These are phyloP conservation scores for Rhadina sibilatrix DNA, from an alignment of 2,113 vertebrate species.

Conservation along the genomic window DNA sequence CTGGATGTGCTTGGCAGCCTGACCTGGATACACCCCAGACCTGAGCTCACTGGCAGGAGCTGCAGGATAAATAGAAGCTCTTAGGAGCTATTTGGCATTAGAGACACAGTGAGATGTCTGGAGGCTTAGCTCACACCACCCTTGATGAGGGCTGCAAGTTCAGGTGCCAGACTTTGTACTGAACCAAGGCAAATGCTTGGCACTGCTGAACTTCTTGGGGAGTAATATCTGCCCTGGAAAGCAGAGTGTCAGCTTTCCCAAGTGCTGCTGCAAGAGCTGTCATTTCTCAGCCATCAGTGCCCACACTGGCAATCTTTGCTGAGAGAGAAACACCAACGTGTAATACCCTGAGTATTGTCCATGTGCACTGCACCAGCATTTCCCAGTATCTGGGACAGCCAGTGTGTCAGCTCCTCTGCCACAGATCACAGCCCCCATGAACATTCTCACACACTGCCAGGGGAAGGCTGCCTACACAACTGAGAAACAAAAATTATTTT, in stretches of 20 bases:
- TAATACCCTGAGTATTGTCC: background rate
- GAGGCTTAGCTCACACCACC: background rate
- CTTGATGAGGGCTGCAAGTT: background rate
- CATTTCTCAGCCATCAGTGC: background rate
- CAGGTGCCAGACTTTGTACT: background rate
- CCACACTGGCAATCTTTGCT: background rate
- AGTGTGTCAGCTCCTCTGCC: background rate
- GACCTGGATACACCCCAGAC: background rate
- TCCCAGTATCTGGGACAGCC: background rate
- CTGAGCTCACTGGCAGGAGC: background rate
- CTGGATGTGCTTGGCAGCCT: background rate
- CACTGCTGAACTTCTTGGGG: background rate
- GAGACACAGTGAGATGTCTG: background rate
- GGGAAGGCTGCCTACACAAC: background rate
- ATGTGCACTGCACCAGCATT: background rate
- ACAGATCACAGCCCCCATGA: background rate
- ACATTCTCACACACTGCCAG: background rate
- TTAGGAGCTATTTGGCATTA: background rate
- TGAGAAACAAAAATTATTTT: background rate
- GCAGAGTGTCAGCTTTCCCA: background rate
- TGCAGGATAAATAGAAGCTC: background rate
- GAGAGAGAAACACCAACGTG: background rate
- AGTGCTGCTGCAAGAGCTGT: background rate
- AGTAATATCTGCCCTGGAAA: background rate
- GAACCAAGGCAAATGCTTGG: background rate